These are phyloP conservation scores for Ptychadena robeensis DNA, from an alignment of 2,797 vertebrate species.

Conservation along the genomic window DNA sequence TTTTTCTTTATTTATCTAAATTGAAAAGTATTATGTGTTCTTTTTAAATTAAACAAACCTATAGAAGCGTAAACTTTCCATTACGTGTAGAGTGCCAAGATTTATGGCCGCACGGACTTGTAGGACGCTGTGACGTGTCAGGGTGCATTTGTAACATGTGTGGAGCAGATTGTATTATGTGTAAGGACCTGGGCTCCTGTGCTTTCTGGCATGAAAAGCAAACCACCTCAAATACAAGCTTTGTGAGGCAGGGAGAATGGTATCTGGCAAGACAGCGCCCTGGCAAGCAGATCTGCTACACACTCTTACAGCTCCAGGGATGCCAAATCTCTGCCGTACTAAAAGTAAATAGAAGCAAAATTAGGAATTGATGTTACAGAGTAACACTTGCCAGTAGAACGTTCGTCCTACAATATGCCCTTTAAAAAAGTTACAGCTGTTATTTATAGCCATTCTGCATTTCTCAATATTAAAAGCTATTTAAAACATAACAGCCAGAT, in stretches of 20 bases:
- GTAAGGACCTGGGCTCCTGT: constrained; percentile 14
- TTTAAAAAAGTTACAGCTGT: not conserved
- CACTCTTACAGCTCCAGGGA: not conserved
- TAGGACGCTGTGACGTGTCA: constrained; percentile 1
- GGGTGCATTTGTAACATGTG: constrained; percentile 10
- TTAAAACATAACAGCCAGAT: not conserved
- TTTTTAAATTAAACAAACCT: not conserved
- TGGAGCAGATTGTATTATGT: constrained; percentile 27
- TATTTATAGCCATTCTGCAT: not conserved
- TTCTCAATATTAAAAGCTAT: not conserved
- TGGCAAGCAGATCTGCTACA: constrained; percentile 1
- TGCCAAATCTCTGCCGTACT: constrained; percentile 37
- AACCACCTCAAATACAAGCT: constrained; percentile 19
- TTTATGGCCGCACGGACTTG: not conserved
- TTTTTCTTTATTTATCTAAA: no score
- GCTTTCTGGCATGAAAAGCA: constrained; percentile 15
- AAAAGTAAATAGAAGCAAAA: constrained; percentile 38
- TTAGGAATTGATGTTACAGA: constrained; percentile 10
- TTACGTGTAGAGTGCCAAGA: not conserved
- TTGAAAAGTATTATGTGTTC: not conserved
- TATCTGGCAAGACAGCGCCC: constrained; percentile 21
- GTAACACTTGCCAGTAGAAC: not conserved
- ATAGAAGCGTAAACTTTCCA: not conserved
- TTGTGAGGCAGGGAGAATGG: constrained; percentile 23
- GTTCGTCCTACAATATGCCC: not conserved